phyloP scores from a whole-genome alignment of 1,140 invertebrate species.

The Bombus sibiricus region DNA sequence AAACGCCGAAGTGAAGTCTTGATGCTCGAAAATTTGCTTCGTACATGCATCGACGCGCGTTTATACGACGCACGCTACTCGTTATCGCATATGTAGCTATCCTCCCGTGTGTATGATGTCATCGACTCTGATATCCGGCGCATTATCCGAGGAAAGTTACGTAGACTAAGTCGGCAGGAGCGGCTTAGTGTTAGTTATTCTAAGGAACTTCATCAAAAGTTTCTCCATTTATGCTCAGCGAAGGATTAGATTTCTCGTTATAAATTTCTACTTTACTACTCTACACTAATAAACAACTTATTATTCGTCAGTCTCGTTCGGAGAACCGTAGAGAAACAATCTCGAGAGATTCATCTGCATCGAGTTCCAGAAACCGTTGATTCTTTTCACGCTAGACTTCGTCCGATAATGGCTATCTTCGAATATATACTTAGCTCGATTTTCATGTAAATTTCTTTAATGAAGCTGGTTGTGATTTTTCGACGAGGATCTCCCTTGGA shows the following conservation, averaged over 20 bases:
- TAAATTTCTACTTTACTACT: conserved; percentile 23
- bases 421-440: not conserved
- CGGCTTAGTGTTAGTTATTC: conserved; percentile 41
- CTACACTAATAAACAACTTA: conserved; percentile 22
- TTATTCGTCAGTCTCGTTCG: not conserved
- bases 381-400: not conserved
- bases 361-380: not conserved
- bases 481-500: not conserved
- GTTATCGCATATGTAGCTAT: conserved; percentile 27
- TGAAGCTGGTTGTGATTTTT: not conserved
- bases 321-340: not conserved
- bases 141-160: conserved; percentile 34
- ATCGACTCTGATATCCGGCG: not conserved
- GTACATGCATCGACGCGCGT: not conserved
- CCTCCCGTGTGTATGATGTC: not conserved
- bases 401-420: too few relatives aligned
- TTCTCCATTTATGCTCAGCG: conserved; percentile 36
- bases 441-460: not conserved
- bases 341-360: not conserved
- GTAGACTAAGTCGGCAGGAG: not conserved
- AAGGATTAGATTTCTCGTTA: conserved; percentile 48
- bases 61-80: not conserved
- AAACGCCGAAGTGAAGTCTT: not conserved
- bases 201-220: conserved; percentile 52
- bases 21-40: not conserved